These are phyloP conservation scores for Onychomys leucogaster DNA, from an alignment of 2,797 vertebrate species.

Conservation along the genomic window DNA sequence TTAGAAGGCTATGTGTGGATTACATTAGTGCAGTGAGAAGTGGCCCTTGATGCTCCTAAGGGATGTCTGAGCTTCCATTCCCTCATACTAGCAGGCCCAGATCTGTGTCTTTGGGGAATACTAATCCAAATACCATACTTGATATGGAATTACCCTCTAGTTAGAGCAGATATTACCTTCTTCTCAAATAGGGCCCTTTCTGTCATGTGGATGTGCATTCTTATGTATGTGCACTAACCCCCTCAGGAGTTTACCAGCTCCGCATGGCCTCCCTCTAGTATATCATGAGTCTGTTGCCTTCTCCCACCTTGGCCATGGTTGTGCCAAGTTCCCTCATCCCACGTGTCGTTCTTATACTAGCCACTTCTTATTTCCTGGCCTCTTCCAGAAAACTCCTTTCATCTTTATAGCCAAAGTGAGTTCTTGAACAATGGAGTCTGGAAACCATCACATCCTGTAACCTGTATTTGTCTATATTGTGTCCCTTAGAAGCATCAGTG, in stretches of 20 bases:
- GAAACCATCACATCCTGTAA: neutral
- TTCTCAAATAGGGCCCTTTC: neutral
- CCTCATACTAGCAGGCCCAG: neutral
- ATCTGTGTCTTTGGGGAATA: neutral
- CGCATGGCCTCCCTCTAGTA: neutral
- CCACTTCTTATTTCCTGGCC: neutral
- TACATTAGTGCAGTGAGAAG: rapidly evolving
- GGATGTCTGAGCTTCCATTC: neutral
- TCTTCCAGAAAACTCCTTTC: neutral
- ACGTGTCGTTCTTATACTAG: neutral
- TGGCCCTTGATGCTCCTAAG: neutral
- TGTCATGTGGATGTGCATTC: neutral
- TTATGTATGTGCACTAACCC: neutral
- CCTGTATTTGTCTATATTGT: neutral
- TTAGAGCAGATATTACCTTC: neutral
- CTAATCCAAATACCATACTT: neutral
- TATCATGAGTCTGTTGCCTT: neutral
- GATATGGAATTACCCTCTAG: neutral
- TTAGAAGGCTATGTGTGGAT: neutral
- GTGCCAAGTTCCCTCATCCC: neutral
- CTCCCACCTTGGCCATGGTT: neutral
- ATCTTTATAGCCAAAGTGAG: neutral
- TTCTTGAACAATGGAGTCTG: neutral
- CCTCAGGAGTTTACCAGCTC: neutral
- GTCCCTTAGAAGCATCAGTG: neutral